Conservation (phyloP, 2,113 vertebrate genomes). For the Uria aalge region DNA sequence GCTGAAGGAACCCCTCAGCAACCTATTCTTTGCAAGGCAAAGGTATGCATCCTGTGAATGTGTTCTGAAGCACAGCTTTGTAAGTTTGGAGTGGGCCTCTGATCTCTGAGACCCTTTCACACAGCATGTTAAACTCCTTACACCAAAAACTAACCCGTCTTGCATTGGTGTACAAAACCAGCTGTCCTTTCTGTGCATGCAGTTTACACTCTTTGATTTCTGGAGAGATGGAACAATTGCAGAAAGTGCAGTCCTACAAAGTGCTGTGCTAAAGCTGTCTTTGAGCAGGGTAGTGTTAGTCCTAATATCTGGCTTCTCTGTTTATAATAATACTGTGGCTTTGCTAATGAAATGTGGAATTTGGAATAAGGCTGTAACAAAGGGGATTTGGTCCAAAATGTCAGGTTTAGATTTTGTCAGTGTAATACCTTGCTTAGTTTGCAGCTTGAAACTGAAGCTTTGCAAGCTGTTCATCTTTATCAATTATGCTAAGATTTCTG, state of each 20-base stretch:
- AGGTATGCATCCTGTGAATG: neutral
- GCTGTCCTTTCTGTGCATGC: neutral
- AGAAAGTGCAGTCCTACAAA: neutral
- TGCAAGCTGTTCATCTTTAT: neutral
- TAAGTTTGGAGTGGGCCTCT: neutral
- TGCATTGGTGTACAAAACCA: neutral
- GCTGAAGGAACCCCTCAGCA: neutral
- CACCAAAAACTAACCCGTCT: neutral
- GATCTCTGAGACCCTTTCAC: neutral
- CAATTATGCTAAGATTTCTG: neutral
- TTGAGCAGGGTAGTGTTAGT: neutral
- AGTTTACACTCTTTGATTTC: neutral
- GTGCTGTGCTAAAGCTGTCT: neutral
- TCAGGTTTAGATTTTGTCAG: neutral
- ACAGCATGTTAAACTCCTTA: neutral
- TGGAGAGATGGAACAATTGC: neutral
- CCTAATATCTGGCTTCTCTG: neutral
- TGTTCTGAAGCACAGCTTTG: neutral
- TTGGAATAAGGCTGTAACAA: neutral
- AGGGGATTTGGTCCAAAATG: neutral
- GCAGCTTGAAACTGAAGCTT: neutral
- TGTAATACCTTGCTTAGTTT: neutral
- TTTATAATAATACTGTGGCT: neutral
- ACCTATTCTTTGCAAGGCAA: neutral
- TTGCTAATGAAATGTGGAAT: neutral